These are phyloP conservation scores for Erythrocercus mccallii DNA, from an alignment of 2,113 vertebrate genomes.

Conservation along the genomic window DNA sequence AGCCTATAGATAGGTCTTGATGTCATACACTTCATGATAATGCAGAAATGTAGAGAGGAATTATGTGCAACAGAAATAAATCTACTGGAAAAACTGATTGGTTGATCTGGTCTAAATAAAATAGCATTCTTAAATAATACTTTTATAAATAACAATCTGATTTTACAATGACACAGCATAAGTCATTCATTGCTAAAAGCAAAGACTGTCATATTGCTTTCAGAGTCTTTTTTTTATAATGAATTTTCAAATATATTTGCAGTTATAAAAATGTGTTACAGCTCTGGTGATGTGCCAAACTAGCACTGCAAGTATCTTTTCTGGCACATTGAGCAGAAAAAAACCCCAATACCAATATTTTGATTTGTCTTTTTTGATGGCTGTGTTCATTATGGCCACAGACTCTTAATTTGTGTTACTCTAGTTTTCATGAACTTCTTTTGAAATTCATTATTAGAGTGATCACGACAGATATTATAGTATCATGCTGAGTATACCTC, in stretches of 20 bases:
- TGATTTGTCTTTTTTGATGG: not conserved
- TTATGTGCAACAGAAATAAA: not conserved
- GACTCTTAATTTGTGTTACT: not conserved
- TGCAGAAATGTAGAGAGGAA: not conserved
- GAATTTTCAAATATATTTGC: not conserved
- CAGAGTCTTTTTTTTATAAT: not conserved
- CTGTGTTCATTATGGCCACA: not conserved
- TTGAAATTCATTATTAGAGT: not conserved
- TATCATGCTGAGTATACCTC: not conserved
- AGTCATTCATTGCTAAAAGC: not conserved
- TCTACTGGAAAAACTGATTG: not conserved
- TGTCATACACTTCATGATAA: not conserved
- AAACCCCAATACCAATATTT: accelerated
- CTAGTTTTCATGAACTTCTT: not conserved
- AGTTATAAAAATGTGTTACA: not conserved
- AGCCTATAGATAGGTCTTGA: not conserved
- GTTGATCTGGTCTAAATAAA: not conserved
- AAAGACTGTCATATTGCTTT: not conserved
- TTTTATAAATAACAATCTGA: not conserved
- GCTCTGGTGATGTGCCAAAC: not conserved
- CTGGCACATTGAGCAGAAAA: not conserved
- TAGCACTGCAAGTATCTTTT: not conserved
- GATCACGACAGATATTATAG: not conserved
- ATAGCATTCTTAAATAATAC: not conserved
- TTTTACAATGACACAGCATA: not conserved